Percentiles rank a stretch among this genome's conserved stretches.
Conservation (phyloP, 2,888 invertebrate species). For the Resseliella maxima region DNA sequence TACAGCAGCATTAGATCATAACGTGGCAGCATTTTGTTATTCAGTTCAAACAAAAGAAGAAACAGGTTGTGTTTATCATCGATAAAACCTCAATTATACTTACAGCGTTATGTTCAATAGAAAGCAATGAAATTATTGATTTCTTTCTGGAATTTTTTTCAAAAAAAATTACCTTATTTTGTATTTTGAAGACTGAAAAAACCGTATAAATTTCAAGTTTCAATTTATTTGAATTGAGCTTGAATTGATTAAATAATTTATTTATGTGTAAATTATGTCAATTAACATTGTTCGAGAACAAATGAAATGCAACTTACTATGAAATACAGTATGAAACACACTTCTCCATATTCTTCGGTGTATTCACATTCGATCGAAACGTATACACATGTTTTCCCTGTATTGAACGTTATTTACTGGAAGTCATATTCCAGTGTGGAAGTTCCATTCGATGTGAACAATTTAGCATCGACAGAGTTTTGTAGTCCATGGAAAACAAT, state of each 20-base stretch:
- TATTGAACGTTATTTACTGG: background rate
- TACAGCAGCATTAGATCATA: background rate
- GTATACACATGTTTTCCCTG: background rate
- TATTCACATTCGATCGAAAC: no score
- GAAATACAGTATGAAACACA: constrained; percentile 30
- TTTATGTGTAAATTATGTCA: background rate
- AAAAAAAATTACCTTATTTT: no score
- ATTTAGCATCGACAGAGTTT: background rate
- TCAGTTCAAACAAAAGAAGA: background rate
- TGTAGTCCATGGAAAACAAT: background rate
- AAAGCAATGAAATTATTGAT: background rate
- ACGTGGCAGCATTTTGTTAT: background rate
- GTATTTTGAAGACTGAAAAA: no score
- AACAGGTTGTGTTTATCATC: background rate
- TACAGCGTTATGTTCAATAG: background rate
- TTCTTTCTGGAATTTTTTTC: background rate
- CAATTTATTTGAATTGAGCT: no score
- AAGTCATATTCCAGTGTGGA: constrained; percentile 19
- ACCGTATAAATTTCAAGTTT: no score
- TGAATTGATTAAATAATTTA: no score
- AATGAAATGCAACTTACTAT: background rate
- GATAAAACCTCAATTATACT: background rate
- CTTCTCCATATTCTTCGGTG: background rate
- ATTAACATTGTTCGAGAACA: background rate
- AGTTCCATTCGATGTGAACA: background rate